Conservation (phyloP, 2,113 vertebrate genomes). For the Nicator chloris region DNA sequence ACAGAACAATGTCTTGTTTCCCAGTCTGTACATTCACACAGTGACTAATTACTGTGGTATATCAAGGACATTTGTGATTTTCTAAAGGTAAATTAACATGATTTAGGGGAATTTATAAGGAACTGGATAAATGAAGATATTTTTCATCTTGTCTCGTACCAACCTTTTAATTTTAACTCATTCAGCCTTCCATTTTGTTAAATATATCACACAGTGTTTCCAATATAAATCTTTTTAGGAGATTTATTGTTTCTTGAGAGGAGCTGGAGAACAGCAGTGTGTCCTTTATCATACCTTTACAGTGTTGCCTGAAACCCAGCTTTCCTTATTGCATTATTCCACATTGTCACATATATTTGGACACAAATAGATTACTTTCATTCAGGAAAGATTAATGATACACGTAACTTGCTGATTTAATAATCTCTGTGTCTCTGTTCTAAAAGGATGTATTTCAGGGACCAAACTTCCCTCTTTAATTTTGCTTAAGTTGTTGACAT, state of each 20-base stretch:
- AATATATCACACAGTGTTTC: background rate
- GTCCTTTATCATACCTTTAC: background rate
- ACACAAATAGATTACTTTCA: background rate
- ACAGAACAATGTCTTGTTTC: background rate
- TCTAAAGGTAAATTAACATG: background rate
- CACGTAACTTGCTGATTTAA: background rate
- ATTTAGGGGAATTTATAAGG: background rate
- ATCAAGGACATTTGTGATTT: background rate
- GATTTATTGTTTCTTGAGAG: background rate
- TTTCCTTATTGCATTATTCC: background rate
- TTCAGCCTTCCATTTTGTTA: background rate
- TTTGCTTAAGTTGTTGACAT: slow-evolving; percentile 58
- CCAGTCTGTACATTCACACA: background rate
- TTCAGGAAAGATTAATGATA: slow-evolving; percentile 7
- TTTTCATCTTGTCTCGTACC: background rate
- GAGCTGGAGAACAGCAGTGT: background rate
- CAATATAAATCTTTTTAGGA: background rate
- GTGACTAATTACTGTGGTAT: background rate
- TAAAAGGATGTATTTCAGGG: slow-evolving; percentile 43
- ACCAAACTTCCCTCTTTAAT: slow-evolving; percentile 8
- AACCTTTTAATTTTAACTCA: background rate
- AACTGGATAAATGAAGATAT: background rate
- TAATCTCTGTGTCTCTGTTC: slow-evolving; percentile 22
- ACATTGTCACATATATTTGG: background rate
- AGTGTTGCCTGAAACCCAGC: background rate